These are phyloP conservation scores for Stegastes partitus DNA, from an alignment of 2,113 vertebrate genomes.

Conservation along the genomic window DNA sequence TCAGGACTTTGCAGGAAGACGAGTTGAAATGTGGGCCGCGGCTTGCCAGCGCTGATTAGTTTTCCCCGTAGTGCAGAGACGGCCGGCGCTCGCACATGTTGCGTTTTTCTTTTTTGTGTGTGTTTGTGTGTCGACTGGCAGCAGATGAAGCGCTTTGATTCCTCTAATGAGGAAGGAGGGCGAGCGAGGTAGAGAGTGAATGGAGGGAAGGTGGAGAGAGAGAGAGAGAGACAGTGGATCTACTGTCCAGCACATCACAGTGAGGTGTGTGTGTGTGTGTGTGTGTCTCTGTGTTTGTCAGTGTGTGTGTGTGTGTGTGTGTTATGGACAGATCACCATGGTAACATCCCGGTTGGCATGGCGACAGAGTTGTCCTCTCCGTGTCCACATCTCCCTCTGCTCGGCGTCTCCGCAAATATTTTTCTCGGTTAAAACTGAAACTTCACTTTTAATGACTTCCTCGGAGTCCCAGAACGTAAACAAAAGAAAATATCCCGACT, in stretches of 20 bases:
- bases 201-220: background rate
- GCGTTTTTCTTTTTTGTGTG: background rate
- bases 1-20: background rate
- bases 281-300: background rate
- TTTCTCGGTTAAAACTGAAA: too few relatives aligned
- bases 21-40: background rate
- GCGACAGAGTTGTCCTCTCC: conserved; percentile 31
- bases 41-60: background rate
- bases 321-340: conserved; percentile 33
- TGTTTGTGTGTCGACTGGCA: conserved; percentile 26
- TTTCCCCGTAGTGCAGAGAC: background rate
- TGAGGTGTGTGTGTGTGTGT: conserved; percentile 2
- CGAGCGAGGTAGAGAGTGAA: background rate
- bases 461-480: too few relatives aligned
- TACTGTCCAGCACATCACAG: conserved; percentile 55
- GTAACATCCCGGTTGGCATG: conserved; percentile 49
- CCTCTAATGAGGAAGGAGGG: conserved; percentile 57
- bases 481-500: too few relatives aligned
- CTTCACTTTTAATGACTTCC: too few relatives aligned
- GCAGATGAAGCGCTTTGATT: conserved; percentile 58
- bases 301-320: conserved; percentile 3
- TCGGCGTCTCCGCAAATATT: too few relatives aligned
- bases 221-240: conserved; percentile 28
- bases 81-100: background rate
- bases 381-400: background rate